Base-by-base conservation (phyloP, 1,140 invertebrate genomes). In the Drosophila parabipectinata region DNA sequence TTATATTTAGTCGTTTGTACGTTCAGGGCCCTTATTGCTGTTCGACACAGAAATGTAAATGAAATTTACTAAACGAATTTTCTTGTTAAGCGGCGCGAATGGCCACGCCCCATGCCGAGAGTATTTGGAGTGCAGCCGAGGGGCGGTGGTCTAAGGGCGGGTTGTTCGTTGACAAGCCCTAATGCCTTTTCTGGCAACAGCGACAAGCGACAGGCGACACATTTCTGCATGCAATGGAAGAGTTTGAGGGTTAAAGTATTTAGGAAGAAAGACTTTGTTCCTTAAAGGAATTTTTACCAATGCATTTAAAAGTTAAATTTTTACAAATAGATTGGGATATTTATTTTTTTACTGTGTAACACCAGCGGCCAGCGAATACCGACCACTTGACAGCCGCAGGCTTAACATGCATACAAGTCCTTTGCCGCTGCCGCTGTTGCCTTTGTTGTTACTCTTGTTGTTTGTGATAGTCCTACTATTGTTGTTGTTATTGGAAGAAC, bases 31-130 rank as follows among this genome's bases (percentile, higher is more conserved):
- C n/a, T 54, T 45, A 58, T 37, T 53, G 18, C 56, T 53, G 52
- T 47, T 41, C 26, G 56, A 50, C 61, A 64, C 51, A 48, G 55
- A 63, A 56, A 77, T 79, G 76, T 73, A 72, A 77, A 73, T 81
- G 63, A 81, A 73, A 74, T 81, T 67, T 37, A 56, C 73, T 84
- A 84, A 84, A 84, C 82, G 81, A 84, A 85, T 84, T 84, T 74
- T 71, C 82, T 77, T 84, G 81, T 84, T 64, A 74, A 85, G 59
- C 61, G 67, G 32, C 75, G 52, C 57, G 73, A 81, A 81, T 56
- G 77, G 60, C 79, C 82, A 77, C 77, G 67, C 77, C 81, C 66
- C 72, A 45, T 48, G 59, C 71, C 48, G 63, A 18, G 34, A 47
- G 59, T 18, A 24, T 48, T 21, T 50, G 9, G 47, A 64, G 60